Evolutionary conservation across 1,140 invertebrate species (phyloP), one percentile per base, ranked within the genome.

Genomic region (Pectinophora gossypiella): DNA sequence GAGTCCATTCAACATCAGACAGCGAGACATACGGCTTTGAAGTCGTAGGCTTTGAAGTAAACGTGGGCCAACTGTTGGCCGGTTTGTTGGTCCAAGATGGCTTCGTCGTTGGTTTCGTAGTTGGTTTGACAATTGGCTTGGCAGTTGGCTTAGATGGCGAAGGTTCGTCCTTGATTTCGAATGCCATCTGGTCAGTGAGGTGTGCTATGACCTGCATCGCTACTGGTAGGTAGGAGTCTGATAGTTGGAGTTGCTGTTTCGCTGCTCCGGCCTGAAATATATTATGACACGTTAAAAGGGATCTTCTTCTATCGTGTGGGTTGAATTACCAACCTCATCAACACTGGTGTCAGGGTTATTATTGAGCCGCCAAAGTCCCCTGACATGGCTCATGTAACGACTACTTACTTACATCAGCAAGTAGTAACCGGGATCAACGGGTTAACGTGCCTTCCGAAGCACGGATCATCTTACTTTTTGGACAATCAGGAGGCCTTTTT

Each of bases 121-220:
- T 6, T 6, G 23, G 23, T 27, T 27, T 27, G 23, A 27, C 12
- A 12, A 12, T 27, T 4, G 73, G 61, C 7, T 56, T 68, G 1
- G 72, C 61, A 3, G 81, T 68, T 1, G 83, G 69, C 0, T 67
- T 69, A 0, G 68, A 59, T 0, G 56, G 49, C n/a, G 43, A 7
- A 0, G 61, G 55, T 2, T 83, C 75, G 2, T 88, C 87, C 19
- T 77, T 78, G 2, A 80, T 61, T 32, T 89, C 89, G 60, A 82
- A 90, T 0, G 89, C 85, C 89, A 91, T 90, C 54, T 89, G 84
- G 65, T 91, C 89, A 0, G 89, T 90, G 6, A 90, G 71, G 54
- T 90, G 88, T 0, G 89, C 88, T 50, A 91, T 89, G 10, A 90
- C 72, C 57, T 91, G 90, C 90, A 91, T 91, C 0, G 83, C 81